Base-by-base conservation (phyloP, 2,797 vertebrate species). In the Lophotriccus pileatus region DNA sequence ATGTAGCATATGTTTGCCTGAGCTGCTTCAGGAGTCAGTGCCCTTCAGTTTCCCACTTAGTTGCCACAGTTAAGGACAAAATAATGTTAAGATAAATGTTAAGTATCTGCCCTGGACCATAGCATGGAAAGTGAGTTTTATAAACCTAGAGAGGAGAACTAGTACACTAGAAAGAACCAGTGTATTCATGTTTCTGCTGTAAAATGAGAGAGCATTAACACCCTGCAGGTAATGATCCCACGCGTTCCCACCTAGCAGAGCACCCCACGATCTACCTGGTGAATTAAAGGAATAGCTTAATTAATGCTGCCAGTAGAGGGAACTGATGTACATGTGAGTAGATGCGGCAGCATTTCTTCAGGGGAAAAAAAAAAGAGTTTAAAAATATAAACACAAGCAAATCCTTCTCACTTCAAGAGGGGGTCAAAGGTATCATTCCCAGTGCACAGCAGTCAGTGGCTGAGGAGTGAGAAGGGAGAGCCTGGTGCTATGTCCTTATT, bases 281-380 rank as follows among this genome's bases (percentile, higher is more conserved):
- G 81, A 93, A 95, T 96, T 94, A 93, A 91, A 90, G 83, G 60
- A 77, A 94, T 70, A 91, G 30, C 60, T 95, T 94, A 91, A 97
- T 95, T 96, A 94, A 94, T 94, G 89, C 53, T 96, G 85, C 91
- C 95, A 96, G 94, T 37, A 96, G 94, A 96, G 95, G 95, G 94
- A 96, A 97, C 95, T 89, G 95, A 96, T 95, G 94, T 84, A 95
- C 90, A 83, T 3, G 72, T 75, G 95, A 95, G 95, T 95, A 94
- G 85, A 89, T 93, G 85, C 39, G 0, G 83, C 68, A 91, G 85
- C 46, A 58, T 88, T 90, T 90, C 89, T 94, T 86, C 41, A 79
- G 52, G 72, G 53, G 19, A 50, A 60, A 56, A 62, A 72, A 44
- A 53, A 66, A 14, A 23, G 32, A 34, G 50, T 73, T 93, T 24